phyloP scores from a whole-genome alignment of 2,797 vertebrate genomes.

The Spinus olivaceus region DNA sequence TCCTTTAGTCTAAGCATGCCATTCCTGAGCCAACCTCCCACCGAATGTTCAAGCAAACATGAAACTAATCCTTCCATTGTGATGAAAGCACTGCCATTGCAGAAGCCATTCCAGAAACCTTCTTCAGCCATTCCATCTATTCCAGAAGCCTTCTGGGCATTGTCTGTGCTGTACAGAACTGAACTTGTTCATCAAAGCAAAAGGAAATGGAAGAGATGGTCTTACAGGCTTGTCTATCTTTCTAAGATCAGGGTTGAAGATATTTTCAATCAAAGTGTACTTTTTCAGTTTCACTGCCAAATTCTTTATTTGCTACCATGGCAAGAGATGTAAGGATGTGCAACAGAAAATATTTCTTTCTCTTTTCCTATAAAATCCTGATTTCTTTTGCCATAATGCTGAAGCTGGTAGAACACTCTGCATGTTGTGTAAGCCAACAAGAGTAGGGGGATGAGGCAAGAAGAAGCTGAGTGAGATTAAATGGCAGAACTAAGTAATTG shows the following conservation, averaged over 20 bases:
- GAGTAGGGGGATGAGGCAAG: background rate
- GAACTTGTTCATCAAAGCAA: background rate
- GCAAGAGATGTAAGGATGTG: background rate
- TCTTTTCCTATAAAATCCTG: background rate
- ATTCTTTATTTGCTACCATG: background rate
- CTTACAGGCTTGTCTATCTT: background rate
- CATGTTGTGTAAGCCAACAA: background rate
- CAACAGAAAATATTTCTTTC: background rate
- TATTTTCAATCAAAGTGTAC: background rate
- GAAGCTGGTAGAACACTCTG: background rate
- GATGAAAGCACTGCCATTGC: background rate
- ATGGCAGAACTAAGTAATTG: background rate
- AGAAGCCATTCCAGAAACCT: background rate
- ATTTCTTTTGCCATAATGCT: background rate
- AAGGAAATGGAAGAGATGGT: background rate
- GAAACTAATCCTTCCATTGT: background rate
- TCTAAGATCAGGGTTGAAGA: background rate
- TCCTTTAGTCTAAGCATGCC: background rate
- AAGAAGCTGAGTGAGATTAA: background rate
- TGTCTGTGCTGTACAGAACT: background rate
- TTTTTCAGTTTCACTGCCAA: background rate
- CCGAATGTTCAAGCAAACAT: background rate
- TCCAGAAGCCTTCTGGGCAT: background rate
- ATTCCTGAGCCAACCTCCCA: background rate
- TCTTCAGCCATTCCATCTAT: background rate